Percentiles rank a stretch among this genome's conserved stretches.
Conservation (phyloP, 2,888 invertebrate genomes). For the Acronicta alni region DNA sequence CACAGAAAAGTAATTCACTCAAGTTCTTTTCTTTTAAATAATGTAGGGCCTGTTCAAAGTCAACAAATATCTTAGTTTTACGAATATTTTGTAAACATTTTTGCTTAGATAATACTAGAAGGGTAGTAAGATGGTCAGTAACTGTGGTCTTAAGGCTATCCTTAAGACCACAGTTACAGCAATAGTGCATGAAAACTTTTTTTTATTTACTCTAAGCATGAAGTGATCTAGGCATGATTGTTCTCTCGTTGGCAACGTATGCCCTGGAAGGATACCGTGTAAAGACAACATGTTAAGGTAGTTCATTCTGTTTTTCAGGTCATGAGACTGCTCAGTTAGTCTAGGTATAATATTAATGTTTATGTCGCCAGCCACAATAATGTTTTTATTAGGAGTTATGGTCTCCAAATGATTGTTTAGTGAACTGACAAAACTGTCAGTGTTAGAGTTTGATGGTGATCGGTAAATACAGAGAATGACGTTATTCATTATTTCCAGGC, state of each 20-base stretch:
- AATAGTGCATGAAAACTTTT: constrained; percentile 5
- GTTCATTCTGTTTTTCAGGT: constrained; percentile 12
- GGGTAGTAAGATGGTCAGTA: constrained; percentile 16
- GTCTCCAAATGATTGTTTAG: neutral
- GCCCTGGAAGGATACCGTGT: constrained; percentile 19
- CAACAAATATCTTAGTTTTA: constrained; percentile 6
- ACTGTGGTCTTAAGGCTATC: constrained; percentile 11
- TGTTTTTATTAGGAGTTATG: neutral
- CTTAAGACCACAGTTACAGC: no score
- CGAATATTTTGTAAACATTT: neutral
- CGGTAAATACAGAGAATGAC: neutral
- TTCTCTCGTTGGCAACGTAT: constrained; percentile 17
- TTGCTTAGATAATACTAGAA: constrained; percentile 7
- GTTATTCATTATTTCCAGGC: neutral
- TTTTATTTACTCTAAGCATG: constrained; percentile 14
- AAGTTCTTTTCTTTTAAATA: constrained; percentile 4
- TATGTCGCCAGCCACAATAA: constrained; percentile 4
- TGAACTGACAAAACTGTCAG: neutral
- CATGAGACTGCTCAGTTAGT: constrained; percentile 1
- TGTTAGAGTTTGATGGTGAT: neutral
- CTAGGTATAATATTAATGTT: constrained; percentile 17
- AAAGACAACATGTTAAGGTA: constrained; percentile 21
- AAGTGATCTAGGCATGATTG: constrained; percentile 17
- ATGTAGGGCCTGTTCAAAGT: constrained; percentile 13
- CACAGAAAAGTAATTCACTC: constrained; percentile 11